These are phyloP conservation scores for Eubasilissa regina DNA, from an alignment of 1,140 invertebrate genomes.

Conservation along the genomic window DNA sequence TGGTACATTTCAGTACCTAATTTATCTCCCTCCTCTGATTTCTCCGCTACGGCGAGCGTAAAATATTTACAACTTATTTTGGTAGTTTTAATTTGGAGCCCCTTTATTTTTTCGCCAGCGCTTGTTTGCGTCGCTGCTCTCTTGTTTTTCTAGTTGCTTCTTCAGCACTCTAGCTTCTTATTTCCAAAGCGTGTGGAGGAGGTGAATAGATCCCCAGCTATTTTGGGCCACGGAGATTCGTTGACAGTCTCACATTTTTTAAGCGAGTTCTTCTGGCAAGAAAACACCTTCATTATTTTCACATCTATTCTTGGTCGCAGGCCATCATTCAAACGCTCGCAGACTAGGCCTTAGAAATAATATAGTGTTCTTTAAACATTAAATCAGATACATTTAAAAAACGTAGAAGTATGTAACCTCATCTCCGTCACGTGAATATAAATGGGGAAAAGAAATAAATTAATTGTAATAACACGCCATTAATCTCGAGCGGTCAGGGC, in stretches of 20 bases:
- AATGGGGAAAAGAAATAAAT: too few relatives aligned
- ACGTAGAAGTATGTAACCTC: too few relatives aligned
- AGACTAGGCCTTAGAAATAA: background rate
- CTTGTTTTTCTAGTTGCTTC: slow-evolving; percentile 56
- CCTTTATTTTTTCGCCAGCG: slow-evolving; percentile 24
- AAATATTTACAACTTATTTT: slow-evolving; percentile 60
- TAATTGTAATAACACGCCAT: too few relatives aligned
- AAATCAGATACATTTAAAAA: too few relatives aligned
- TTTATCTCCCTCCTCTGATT: slow-evolving; percentile 59
- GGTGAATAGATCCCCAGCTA: slow-evolving; percentile 27
- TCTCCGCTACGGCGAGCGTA: slow-evolving; percentile 54
- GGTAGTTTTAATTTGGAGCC: slow-evolving; percentile 56
- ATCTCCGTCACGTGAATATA: too few relatives aligned
- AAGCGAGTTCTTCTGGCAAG: slow-evolving; percentile 3
- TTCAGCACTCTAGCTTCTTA: slow-evolving; percentile 44
- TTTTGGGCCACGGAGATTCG: slow-evolving; percentile 18
- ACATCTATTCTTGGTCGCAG: slow-evolving; percentile 13
- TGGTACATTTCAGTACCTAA: slow-evolving; percentile 58
- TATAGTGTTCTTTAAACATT: too few relatives aligned
- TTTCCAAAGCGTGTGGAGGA: slow-evolving; percentile 9
- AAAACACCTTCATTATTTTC: slow-evolving; percentile 38
- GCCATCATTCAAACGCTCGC: background rate
- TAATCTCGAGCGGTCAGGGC: too few relatives aligned
- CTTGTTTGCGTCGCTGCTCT: slow-evolving; percentile 32
- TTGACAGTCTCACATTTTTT: slow-evolving; percentile 29